Percentiles rank a stretch among this genome's conserved stretches.
Evolutionary conservation across 2,113 vertebrate species (phyloP).

Genomic region (Phrynosoma platyrhinos): DNA sequence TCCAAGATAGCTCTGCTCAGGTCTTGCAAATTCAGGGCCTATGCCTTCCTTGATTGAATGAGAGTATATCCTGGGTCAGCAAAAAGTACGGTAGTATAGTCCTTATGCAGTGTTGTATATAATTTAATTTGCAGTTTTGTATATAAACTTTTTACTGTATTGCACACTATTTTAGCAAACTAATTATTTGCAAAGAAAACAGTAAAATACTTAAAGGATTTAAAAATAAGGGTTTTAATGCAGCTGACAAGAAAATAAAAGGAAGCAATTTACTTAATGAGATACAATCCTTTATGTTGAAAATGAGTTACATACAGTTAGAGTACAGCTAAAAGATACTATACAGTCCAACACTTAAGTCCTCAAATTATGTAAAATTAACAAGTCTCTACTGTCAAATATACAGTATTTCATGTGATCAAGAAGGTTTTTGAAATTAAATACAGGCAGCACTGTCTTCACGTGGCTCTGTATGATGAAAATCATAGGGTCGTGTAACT

Average conservation of each 20-base stretch:
- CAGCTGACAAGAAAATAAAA: slow-evolving; percentile 77
- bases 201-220: slow-evolving; percentile 76
- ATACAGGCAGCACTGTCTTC: slow-evolving; percentile 74
- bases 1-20: no score
- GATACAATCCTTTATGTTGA: slow-evolving; percentile 77
- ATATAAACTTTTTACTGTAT: slow-evolving; percentile 77
- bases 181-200: slow-evolving; percentile 77
- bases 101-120: slow-evolving; percentile 69
- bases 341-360: slow-evolving; percentile 79
- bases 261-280: slow-evolving; percentile 78
- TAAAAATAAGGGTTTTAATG: slow-evolving; percentile 80
- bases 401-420: slow-evolving; percentile 75
- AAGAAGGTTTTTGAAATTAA: slow-evolving; percentile 75
- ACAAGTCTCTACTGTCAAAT: slow-evolving; percentile 78
- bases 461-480: slow-evolving; percentile 70
- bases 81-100: slow-evolving; percentile 69
- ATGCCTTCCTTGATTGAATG: not conserved
- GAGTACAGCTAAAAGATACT: slow-evolving; percentile 79
- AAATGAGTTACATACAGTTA: slow-evolving; percentile 78
- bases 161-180: slow-evolving; percentile 76
- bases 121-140: slow-evolving; percentile 77
- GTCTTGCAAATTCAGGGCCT: not conserved
- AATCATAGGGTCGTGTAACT: slow-evolving; percentile 74
- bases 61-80: slow-evolving; percentile 61
- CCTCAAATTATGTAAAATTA: slow-evolving; percentile 78